Conservation (phyloP, 1,140 invertebrate species). For the Carposina sasakii region DNA sequence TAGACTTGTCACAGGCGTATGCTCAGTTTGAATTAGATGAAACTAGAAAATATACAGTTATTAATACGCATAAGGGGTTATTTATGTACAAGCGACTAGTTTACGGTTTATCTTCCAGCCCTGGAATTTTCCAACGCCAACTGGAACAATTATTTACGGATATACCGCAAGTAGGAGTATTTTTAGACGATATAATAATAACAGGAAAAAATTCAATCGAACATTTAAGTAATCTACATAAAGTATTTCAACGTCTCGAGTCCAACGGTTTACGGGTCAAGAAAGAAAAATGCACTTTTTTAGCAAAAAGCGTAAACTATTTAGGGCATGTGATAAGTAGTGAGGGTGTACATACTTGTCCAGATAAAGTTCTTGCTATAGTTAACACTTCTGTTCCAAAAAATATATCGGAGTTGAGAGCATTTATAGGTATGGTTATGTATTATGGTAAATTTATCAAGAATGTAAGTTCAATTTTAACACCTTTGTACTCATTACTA, state of each 20-base stretch:
- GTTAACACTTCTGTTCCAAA: slow-evolving; percentile 24
- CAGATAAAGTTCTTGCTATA: slow-evolving; percentile 37
- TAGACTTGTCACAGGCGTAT: slow-evolving; percentile 2
- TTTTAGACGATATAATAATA: slow-evolving; percentile 10
- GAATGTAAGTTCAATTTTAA: slow-evolving; percentile 17
- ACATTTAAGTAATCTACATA: not conserved
- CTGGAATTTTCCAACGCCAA: slow-evolving; percentile 3
- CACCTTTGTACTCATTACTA: slow-evolving; percentile 4
- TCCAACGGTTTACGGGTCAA: slow-evolving; percentile 22
- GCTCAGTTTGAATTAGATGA: slow-evolving; percentile 2
- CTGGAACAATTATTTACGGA: slow-evolving; percentile 3
- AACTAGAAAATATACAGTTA: not conserved
- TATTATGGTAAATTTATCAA: slow-evolving; percentile 52
- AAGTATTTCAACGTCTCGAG: slow-evolving; percentile 13
- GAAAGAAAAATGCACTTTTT: slow-evolving; percentile 23
- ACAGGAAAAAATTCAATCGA: not conserved
- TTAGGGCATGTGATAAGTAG: slow-evolving; percentile 35
- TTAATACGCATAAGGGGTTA: slow-evolving; percentile 2
- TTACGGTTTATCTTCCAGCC: slow-evolving; percentile 1
- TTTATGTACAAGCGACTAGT: slow-evolving; percentile 6
- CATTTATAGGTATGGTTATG: slow-evolving; percentile 37
- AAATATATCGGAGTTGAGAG: slow-evolving; percentile 29
- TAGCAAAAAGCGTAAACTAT: slow-evolving; percentile 28
- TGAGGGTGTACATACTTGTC: slow-evolving; percentile 28
- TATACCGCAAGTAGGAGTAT: slow-evolving; percentile 6